Evolutionary conservation across 2,113 vertebrate species (phyloP).

Genomic region (Equus przewalskii): DNA sequence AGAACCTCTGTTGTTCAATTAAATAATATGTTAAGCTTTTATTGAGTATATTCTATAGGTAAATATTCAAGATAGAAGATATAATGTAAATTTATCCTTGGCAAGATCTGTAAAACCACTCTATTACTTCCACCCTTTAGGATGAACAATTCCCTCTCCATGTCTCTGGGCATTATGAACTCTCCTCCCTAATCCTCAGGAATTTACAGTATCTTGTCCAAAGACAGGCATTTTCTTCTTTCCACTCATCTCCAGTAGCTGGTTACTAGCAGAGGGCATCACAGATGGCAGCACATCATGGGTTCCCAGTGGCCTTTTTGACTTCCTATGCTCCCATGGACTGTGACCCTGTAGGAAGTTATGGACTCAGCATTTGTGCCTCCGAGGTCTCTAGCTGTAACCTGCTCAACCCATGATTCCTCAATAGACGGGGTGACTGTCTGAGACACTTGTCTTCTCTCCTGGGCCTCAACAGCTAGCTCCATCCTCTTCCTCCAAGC

Average conservation of each 20-base stretch:
- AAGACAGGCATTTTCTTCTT: not conserved
- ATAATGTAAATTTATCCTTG: not conserved
- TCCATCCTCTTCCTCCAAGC: not conserved
- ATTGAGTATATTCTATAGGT: not conserved
- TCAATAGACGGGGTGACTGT: not conserved
- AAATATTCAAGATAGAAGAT: not conserved
- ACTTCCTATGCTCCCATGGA: not conserved
- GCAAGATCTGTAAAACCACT: not conserved
- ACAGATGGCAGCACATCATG: not conserved
- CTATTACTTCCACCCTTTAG: not conserved
- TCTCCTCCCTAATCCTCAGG: not conserved
- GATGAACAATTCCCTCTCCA: not conserved
- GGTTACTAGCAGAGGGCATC: not conserved
- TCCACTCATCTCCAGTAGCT: not conserved
- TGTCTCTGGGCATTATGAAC: constrained; percentile 12
- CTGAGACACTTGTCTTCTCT: not conserved
- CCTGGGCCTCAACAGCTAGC: not conserved
- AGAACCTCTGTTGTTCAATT: not conserved
- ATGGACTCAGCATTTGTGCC: not conserved
- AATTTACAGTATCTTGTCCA: not conserved
- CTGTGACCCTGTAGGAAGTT: not conserved
- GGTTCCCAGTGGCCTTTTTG: not conserved
- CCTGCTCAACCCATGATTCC: not conserved
- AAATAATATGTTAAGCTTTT: not conserved
- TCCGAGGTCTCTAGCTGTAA: not conserved